Conservation (phyloP, 2,888 invertebrate genomes). For the Nemotelus pantherinus region DNA sequence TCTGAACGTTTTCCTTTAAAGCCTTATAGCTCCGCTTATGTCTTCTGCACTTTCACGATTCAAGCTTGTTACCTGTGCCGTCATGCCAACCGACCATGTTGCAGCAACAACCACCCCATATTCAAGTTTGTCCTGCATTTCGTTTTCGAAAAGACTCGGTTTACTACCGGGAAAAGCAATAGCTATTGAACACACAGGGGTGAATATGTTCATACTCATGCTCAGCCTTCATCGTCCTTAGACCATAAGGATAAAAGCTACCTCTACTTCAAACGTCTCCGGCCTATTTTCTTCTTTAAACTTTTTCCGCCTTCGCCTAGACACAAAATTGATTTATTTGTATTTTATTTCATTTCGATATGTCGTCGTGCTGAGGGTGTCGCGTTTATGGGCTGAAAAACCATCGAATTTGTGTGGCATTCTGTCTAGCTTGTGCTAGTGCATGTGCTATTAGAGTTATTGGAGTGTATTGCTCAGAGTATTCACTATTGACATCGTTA, state of each 20-base stretch:
- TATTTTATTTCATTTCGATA: slow-evolving; percentile 51
- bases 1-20: slow-evolving; percentile 2
- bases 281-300: not conserved
- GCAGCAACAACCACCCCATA: slow-evolving; percentile 2
- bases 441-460: not conserved
- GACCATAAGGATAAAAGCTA: not conserved
- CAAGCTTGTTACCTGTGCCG: slow-evolving; percentile 39
- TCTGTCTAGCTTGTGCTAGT: slow-evolving; percentile 19
- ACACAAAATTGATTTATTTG: slow-evolving; percentile 51
- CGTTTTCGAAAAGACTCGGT: slow-evolving; percentile 2
- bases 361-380: slow-evolving; percentile 48
- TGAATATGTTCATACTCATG: too few relatives aligned
- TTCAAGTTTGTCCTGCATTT: slow-evolving; percentile 17
- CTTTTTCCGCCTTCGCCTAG: slow-evolving; percentile 27
- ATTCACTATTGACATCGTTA: slow-evolving; percentile 2
- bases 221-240: not conserved
- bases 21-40: not conserved
- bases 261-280: slow-evolving; percentile 2
- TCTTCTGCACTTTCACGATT: not conserved
- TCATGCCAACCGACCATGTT: slow-evolving; percentile 23
- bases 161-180: not conserved
- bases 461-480: not conserved
- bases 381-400: slow-evolving; percentile 48
- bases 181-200: not conserved
- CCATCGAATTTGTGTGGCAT: slow-evolving; percentile 35